Base-by-base conservation (phyloP, 1,140 invertebrate genomes). In the Aplysia californica region DNA sequence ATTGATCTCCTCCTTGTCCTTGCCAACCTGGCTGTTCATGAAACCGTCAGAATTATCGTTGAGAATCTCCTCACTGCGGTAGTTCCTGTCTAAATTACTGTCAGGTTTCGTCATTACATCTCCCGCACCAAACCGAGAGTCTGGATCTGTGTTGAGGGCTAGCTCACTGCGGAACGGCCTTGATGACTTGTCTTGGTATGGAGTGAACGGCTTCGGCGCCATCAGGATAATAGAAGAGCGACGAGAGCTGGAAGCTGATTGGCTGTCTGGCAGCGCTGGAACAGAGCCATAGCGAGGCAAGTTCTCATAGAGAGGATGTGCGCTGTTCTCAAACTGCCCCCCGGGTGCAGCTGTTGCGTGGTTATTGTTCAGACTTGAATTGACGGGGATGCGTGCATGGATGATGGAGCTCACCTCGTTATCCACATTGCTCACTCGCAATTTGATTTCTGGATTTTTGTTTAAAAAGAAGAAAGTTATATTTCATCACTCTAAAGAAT, bases 191-290 rank as follows among this genome's bases (percentile, higher is more conserved):
- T 77, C 77, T 65, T 83, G 75, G 50, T 83, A 83, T 0, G 78
- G 82, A 6, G 75, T 80, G 69, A 84, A 85, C 35, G 84, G 84
- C 73, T 85, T 85, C 3, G 84, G 83, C 6, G 83, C 68, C 66
- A 85, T 65, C 10, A 85, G 77, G 21, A 71, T 76, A 41, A 81
- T 39, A 21, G 78, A 79, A 18, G 78, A 82, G 18, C 75, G 69
- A 1, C 83, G 50, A 10, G 74, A 76, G 2, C 65, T 68, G 67
- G 69, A 35, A 29, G 75, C 33, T 26, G 74, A 72, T 20, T 75
- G 41, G 69, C 20, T 67, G 23, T 61, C 56, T 4, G 55, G 2
- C 38, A 26, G 15, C 26, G 39, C 65, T 3, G 78, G n/a, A n/a
- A n/a, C n/a, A n/a, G n/a, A n/a, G 44, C 70, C 76, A 23, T 76